Conservation (phyloP, 2,113 vertebrate genomes). For the Macrotis lagotis region DNA sequence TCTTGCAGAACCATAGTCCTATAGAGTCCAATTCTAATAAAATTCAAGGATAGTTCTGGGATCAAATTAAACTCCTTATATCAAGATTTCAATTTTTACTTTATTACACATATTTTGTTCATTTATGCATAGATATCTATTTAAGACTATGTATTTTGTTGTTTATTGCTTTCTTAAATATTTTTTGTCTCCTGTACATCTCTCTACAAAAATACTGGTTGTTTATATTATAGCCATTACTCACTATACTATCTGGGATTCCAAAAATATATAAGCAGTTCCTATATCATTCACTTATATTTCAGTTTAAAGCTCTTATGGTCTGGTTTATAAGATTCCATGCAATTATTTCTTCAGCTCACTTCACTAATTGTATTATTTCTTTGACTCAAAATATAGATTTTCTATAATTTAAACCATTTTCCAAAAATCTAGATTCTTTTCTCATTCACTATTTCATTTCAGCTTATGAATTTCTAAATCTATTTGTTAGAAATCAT, state of each 20-base stretch:
- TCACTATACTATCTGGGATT: neutral
- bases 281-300: neutral
- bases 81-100: neutral
- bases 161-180: neutral
- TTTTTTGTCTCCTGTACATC: neutral
- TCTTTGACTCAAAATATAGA: neutral
- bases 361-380: neutral
- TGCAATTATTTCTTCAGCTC: neutral
- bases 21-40: neutral
- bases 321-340: neutral
- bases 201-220: no score
- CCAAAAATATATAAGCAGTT: neutral
- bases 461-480: neutral
- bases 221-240: neutral
- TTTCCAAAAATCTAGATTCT: neutral
- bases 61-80: neutral
- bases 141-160: neutral
- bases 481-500: neutral
- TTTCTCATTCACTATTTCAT: neutral
- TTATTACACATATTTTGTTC: neutral
- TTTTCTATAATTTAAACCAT: neutral
- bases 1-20: neutral
- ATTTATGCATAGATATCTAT: neutral
- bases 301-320: neutral
- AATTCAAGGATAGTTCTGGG: neutral